Evolutionary conservation across 2,113 vertebrate genomes (phyloP), one percentile per base, ranked within the genome.

Genomic region (Okapia johnstoni): DNA sequence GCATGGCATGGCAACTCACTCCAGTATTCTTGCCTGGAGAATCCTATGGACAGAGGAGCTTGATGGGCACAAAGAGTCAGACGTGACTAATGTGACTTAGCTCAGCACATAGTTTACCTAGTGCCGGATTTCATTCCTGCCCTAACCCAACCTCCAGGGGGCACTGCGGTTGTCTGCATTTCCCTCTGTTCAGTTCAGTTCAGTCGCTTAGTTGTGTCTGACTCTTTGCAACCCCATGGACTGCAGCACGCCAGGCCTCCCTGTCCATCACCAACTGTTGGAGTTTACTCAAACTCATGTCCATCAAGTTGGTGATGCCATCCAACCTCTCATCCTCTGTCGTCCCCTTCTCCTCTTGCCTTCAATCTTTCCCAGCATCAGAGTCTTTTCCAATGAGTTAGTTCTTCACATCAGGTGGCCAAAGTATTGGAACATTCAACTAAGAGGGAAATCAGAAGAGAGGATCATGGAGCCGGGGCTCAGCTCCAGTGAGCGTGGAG

Each of bases 401-500:
- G 66, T 23, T 70, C n/a, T 21, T 70, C 5, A 0, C n/a, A 70
- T 70, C 19, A 70, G 5, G 66, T 12, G 2, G 66, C 19, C 66
- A 40, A 6, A 23, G 5, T 40, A 5, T 13, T 70, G n/a, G n/a
- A 40, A 5, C 21, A 70, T 76, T 76, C 4, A 26, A 7, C 13
- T 4, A 1, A 4, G 15, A 36, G 14, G 26, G 15, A 33, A 6
- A 17, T 12, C 50, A 66, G 33, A 21, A 14, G 17, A n/a, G 40
- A 23, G 33, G 26, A 60, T 16, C 26, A 1, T 2, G 13, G 14
- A 43, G n/a, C 46, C 14, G 1, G 0, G 0, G 40, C 70, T 19
- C 30, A 10, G 50, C 43, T 36, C 36, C 30, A 11, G 12, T 33
- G 11, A 23, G 9, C 1, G 0, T 1, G 1, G 9, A 33, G 8